A percentile compares a stretch with the other conserved stretches of the same genome.
These are phyloP conservation scores for Bufo gargarizans DNA, from an alignment of 2,113 vertebrate species.

Conservation along the genomic window DNA sequence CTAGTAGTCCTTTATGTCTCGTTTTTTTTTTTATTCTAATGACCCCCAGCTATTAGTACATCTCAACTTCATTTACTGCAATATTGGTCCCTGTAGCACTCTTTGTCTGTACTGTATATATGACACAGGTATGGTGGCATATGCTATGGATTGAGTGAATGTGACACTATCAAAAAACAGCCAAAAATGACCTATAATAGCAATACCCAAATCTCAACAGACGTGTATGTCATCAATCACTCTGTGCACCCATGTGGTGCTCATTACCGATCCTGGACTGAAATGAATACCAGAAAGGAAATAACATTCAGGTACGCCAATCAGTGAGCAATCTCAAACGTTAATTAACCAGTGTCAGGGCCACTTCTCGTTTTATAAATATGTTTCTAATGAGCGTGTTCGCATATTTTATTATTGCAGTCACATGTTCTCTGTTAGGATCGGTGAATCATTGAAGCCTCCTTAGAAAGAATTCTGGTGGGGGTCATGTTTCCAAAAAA, in stretches of 20 bases:
- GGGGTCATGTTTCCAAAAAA: background rate
- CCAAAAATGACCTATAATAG: background rate
- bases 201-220: background rate
- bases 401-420: background rate
- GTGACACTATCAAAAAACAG: background rate
- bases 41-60: background rate
- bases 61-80: background rate
- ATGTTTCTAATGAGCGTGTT: slow-evolving; percentile 44
- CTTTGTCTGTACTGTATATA: background rate
- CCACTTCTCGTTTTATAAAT: slow-evolving; percentile 30
- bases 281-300: slow-evolving; percentile 35
- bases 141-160: background rate
- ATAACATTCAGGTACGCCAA: slow-evolving; percentile 8
- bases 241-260: background rate
- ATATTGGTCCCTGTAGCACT: background rate
- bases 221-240: slow-evolving; percentile 7
- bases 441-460: background rate
- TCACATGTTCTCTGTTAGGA: background rate
- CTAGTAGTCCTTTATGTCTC: too few species aligned
- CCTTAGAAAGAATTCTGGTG: background rate
- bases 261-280: slow-evolving; percentile 23
- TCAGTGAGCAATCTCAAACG: slow-evolving; percentile 24
- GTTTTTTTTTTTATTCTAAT: background rate
- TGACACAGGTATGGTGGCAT: background rate
- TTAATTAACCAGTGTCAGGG: slow-evolving; percentile 52